These are phyloP conservation scores for Cynopterus brachyotis DNA, from an alignment of 2,113 vertebrate genomes.

Conservation along the genomic window DNA sequence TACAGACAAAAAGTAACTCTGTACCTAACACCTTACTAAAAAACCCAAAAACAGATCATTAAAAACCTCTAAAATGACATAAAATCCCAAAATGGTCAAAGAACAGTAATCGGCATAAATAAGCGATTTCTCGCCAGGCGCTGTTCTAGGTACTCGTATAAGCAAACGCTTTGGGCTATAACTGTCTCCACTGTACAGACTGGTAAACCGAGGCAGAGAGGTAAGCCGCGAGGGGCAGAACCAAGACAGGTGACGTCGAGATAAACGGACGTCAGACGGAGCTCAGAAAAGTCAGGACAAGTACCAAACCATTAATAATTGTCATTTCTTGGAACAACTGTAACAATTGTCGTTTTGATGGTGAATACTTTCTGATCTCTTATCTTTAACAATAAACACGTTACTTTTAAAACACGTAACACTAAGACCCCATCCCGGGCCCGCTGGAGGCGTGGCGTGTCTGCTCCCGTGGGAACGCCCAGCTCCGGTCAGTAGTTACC, in stretches of 20 bases:
- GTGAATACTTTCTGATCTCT: fast-evolving
- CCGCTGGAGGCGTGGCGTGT: no score
- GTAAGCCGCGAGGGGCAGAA: fast-evolving
- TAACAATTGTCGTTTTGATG: fast-evolving
- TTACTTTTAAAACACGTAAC: fast-evolving
- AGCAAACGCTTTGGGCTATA: fast-evolving
- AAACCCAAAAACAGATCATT: background rate
- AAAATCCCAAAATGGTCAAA: fast-evolving
- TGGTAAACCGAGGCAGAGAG: background rate
- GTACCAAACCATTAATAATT: fast-evolving
- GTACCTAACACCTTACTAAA: fast-evolving
- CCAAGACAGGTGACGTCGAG: fast-evolving
- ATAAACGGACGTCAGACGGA: fast-evolving
- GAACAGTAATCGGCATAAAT: fast-evolving
- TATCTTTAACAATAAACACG: fast-evolving
- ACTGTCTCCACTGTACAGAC: no score
- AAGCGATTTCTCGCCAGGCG: fast-evolving
- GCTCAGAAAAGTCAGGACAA: fast-evolving
- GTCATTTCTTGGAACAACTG: fast-evolving
- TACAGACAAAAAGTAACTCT: fast-evolving
- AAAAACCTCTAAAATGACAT: fast-evolving
- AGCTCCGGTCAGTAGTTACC: conserved; percentile 22
- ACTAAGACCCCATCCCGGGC: background rate
- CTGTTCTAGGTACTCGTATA: fast-evolving
- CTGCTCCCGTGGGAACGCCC: background rate